phyloP scores from a whole-genome alignment of 2,888 invertebrate species.

The Thera britannica region DNA sequence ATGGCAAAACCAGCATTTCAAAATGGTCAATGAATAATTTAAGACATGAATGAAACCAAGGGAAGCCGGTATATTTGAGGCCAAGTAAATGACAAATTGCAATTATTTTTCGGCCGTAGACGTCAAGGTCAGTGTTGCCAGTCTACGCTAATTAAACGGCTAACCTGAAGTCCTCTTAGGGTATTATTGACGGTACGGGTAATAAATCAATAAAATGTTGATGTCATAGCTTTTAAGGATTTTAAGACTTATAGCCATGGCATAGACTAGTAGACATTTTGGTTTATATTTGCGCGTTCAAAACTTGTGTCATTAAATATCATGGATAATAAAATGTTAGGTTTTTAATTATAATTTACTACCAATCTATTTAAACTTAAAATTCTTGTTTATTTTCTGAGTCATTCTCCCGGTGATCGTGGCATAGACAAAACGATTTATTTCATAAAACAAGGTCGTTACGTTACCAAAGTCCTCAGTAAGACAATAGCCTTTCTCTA shows the following conservation, averaged over 20 bases:
- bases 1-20: not conserved
- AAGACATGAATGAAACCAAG: slow-evolving; percentile 35
- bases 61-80: slow-evolving; percentile 27
- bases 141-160: slow-evolving; percentile 34
- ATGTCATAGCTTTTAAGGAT: slow-evolving; percentile 31
- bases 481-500: slow-evolving; percentile 42
- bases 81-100: slow-evolving; percentile 33
- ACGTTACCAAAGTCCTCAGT: slow-evolving; percentile 49
- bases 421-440: slow-evolving; percentile 48
- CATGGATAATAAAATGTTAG: too few species aligned
- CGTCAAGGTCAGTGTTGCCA: slow-evolving; percentile 35
- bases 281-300: slow-evolving; percentile 8
- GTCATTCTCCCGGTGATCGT: slow-evolving; percentile 24
- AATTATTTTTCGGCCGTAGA: slow-evolving; percentile 33
- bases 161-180: slow-evolving; percentile 39
- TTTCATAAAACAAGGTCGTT: slow-evolving; percentile 47
- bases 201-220: slow-evolving; percentile 40
- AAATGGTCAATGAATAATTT: slow-evolving; percentile 25
- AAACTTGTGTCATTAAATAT: slow-evolving; percentile 17
- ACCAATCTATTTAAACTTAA: not conserved
- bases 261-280: slow-evolving; percentile 7
- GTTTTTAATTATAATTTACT: too few species aligned
- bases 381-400: not conserved
- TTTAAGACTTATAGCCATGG: slow-evolving; percentile 11
- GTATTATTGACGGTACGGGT: slow-evolving; percentile 36